A percentile compares a stretch with the other conserved stretches of the same genome.
These are phyloP conservation scores for Osmerus mordax DNA, from an alignment of 2,113 vertebrate species.

Conservation along the genomic window DNA sequence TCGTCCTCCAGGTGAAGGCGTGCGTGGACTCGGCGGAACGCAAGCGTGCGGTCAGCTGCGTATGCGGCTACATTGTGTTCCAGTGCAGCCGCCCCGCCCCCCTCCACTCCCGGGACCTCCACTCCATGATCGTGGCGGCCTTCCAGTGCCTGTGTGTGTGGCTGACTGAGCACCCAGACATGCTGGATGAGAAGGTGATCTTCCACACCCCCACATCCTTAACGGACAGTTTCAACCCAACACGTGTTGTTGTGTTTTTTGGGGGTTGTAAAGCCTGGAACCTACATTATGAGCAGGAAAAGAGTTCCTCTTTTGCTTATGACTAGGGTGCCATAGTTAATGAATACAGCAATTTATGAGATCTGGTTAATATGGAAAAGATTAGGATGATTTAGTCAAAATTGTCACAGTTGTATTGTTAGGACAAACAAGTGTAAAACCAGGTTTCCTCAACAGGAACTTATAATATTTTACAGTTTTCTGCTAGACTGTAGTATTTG, in stretches of 20 bases:
- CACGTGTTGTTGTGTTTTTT: too few species aligned
- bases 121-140: slow-evolving; percentile 97
- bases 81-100: slow-evolving; percentile 94
- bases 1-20: slow-evolving; percentile 77
- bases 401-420: too few species aligned
- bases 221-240: too few species aligned
- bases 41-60: slow-evolving; percentile 84
- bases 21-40: slow-evolving; percentile 78
- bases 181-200: slow-evolving; percentile 91
- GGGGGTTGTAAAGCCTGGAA: too few species aligned
- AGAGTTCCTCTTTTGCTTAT: not conserved
- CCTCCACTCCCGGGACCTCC: slow-evolving; percentile 89
- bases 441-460: too few species aligned
- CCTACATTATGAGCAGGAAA: not conserved
- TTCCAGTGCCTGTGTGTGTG: slow-evolving; percentile 96
- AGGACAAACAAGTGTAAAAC: too few species aligned
- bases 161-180: slow-evolving; percentile 91
- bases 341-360: too few species aligned
- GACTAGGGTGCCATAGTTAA: too few species aligned
- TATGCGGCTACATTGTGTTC: slow-evolving; percentile 90
- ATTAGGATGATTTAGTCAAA: too few species aligned
- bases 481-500: not conserved
- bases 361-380: too few species aligned
- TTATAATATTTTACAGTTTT: too few species aligned
- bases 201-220: not conserved